Percentiles rank a stretch among this genome's conserved stretches.
These are phyloP conservation scores for Neosalanx taihuensis DNA, from an alignment of 2,797 vertebrate species.

Conservation along the genomic window DNA sequence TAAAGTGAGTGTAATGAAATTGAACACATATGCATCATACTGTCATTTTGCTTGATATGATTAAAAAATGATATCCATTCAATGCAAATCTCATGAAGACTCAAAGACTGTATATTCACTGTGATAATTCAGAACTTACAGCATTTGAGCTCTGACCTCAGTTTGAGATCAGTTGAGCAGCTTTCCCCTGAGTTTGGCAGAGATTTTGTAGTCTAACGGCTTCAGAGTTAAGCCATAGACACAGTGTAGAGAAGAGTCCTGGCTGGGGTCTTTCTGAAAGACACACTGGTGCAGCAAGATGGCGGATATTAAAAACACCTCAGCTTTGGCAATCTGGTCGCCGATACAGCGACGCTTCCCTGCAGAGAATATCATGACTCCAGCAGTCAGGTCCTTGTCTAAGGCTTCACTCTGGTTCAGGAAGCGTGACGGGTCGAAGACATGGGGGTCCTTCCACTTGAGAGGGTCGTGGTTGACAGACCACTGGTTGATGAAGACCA, in stretches of 20 bases:
- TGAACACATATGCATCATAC: not conserved
- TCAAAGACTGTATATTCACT: conserved; percentile 18
- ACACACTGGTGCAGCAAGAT: conserved; percentile 77
- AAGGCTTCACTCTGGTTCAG: conserved; percentile 62
- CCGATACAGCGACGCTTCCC: conserved; percentile 79
- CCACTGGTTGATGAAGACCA: conserved; percentile 84
- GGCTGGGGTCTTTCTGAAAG: conserved; percentile 67
- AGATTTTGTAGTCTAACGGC: conserved; percentile 71
- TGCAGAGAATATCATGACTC: conserved; percentile 78
- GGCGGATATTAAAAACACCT: conserved; percentile 77
- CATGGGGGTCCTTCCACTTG: conserved; percentile 73
- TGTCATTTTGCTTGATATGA: conserved; percentile 8
- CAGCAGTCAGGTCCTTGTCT: conserved; percentile 66
- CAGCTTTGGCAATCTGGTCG: conserved; percentile 75
- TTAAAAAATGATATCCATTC: not conserved
- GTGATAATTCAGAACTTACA: not conserved
- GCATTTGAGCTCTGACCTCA: not conserved
- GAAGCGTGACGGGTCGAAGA: conserved; percentile 75
- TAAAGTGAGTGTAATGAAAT: not conserved
- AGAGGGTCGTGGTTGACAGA: conserved; percentile 77
- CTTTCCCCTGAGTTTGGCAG: conserved; percentile 57
- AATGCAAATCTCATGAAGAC: not conserved
- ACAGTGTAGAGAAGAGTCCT: conserved; percentile 68
- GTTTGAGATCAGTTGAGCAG: conserved; percentile 33
- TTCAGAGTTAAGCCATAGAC: conserved; percentile 75